Evolutionary conservation across 2,113 vertebrate species (phyloP).

Genomic region (Phodopus roborovskii): DNA sequence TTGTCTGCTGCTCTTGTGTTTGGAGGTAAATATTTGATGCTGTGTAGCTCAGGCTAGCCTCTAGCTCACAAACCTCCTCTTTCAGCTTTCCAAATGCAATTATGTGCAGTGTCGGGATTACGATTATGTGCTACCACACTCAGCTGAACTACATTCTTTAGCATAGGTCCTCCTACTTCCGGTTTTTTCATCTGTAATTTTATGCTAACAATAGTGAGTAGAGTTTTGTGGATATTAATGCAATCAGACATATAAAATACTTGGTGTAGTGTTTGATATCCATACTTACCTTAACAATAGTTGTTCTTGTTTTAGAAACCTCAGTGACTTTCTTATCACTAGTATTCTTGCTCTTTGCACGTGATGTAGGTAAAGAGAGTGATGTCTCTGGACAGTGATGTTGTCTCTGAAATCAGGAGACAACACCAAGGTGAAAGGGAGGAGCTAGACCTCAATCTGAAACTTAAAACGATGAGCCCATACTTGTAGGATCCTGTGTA

Average conservation of each 20-base stretch:
- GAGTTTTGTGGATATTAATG: neutral
- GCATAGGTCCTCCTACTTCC: neutral
- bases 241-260: neutral
- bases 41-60: neutral
- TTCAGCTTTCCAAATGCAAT: neutral
- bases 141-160: neutral
- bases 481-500: neutral
- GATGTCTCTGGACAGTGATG: neutral
- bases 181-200: neutral
- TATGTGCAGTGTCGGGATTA: neutral
- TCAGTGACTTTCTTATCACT: neutral
- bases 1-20: neutral
- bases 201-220: neutral
- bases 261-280: neutral
- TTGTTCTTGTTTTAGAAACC: neutral
- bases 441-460: neutral
- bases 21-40: neutral
- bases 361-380: neutral
- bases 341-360: neutral
- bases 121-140: neutral
- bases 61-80: neutral
- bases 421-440: neutral
- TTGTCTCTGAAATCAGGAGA: neutral
- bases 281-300: neutral
- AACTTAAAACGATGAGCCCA: neutral